Evolutionary conservation across 2,113 vertebrate genomes (phyloP).

Genomic region (Hoplias malabaricus): DNA sequence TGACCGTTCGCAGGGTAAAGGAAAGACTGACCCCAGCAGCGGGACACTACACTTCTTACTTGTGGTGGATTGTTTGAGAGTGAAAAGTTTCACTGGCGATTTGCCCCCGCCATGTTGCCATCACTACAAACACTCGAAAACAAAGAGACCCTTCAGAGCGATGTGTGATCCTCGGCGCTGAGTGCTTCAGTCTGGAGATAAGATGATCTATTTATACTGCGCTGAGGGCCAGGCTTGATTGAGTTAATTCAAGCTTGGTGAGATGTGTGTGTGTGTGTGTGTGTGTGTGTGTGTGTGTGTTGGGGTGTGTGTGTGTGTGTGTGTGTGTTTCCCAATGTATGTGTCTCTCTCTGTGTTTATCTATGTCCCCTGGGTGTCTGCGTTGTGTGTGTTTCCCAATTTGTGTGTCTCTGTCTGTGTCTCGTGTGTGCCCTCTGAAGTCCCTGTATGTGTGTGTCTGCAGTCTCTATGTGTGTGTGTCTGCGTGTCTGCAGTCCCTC

Average conservation of each 20-base stretch:
- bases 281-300: not conserved
- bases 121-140: slow-evolving; percentile 31
- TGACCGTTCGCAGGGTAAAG: slow-evolving; percentile 26
- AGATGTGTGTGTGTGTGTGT: not conserved
- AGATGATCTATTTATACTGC: slow-evolving; percentile 40
- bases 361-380: not conserved
- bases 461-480: not conserved
- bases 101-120: slow-evolving; percentile 9
- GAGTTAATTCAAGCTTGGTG: slow-evolving; percentile 22
- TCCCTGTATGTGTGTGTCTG: not conserved
- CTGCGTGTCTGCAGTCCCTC: not conserved
- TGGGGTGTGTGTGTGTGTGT: no score
- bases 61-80: not conserved
- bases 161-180: not conserved
- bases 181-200: slow-evolving; percentile 29
- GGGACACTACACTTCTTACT: not conserved
- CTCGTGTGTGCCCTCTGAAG: no score
- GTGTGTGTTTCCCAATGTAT: not conserved
- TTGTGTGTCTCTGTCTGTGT: not conserved
- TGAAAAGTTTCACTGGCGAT: not conserved
- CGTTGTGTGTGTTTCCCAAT: not conserved
- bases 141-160: slow-evolving; percentile 38
- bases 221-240: slow-evolving; percentile 26
- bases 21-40: not conserved
- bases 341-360: not conserved